A percentile compares a stretch with the other conserved stretches of the same genome.
phyloP scores from a whole-genome alignment of 2,797 vertebrate genomes.

The Acipenser oxyrinchus region DNA sequence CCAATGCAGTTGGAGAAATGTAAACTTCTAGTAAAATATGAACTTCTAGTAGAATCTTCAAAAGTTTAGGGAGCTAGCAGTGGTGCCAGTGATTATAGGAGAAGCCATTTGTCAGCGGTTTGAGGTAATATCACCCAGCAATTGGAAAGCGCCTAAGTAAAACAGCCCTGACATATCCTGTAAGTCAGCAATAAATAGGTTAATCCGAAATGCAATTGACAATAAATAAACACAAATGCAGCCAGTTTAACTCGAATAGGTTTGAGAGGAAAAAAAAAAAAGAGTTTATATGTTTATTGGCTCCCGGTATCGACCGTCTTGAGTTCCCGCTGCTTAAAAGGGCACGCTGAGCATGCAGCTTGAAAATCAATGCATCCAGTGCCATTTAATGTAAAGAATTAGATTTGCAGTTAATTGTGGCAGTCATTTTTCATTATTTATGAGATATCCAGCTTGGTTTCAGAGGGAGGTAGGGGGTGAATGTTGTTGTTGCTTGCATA shows the following conservation, averaged over 20 bases:
- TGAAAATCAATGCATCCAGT: slow-evolving; percentile 46
- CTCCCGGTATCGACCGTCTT: slow-evolving; percentile 31
- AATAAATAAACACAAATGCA: slow-evolving; percentile 28
- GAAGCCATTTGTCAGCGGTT: slow-evolving; percentile 8
- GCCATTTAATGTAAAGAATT: slow-evolving; percentile 50
- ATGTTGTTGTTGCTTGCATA: not conserved
- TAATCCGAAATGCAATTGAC: slow-evolving; percentile 29
- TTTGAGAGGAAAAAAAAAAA: slow-evolving; percentile 24
- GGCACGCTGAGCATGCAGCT: slow-evolving; percentile 32
- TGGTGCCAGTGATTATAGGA: slow-evolving; percentile 13
- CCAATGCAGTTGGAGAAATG: too few relatives aligned
- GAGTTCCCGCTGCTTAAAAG: slow-evolving; percentile 42
- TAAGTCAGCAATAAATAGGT: slow-evolving; percentile 39
- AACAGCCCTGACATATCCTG: slow-evolving; percentile 32
- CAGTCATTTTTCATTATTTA: slow-evolving; percentile 47
- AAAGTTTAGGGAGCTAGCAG: not conserved
- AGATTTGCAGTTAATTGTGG: slow-evolving; percentile 52
- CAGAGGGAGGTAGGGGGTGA: not conserved
- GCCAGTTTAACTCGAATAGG: slow-evolving; percentile 38
- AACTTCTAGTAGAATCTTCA: not conserved
- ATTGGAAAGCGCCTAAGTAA: slow-evolving; percentile 8
- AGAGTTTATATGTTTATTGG: slow-evolving; percentile 40
- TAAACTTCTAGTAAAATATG: too few relatives aligned
- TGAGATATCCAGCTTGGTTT: slow-evolving; percentile 22
- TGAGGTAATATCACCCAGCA: slow-evolving; percentile 23